These are phyloP conservation scores for Labrus mixtus DNA, from an alignment of 2,113 vertebrate genomes.

Conservation along the genomic window DNA sequence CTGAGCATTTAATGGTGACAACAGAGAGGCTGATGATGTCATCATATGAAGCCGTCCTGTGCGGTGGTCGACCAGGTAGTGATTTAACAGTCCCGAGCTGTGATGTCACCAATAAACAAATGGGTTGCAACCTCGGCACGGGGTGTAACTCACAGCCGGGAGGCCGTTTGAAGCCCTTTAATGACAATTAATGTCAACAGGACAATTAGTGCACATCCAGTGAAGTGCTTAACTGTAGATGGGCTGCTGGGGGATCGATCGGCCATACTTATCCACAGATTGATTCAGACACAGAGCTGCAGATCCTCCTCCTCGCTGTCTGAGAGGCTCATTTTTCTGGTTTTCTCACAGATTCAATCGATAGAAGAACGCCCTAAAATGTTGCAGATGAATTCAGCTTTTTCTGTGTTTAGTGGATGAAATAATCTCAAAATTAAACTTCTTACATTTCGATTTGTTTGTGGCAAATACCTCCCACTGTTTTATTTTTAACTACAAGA, in stretches of 20 bases:
- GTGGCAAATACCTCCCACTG: not conserved
- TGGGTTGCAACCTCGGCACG: conserved; percentile 59
- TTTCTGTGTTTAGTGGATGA: conserved; percentile 12
- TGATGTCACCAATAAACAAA: conserved; percentile 80
- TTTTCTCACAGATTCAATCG: conserved; percentile 1
- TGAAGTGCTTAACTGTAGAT: conserved; percentile 76
- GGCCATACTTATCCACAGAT: conserved; percentile 80
- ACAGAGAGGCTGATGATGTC: conserved; percentile 64
- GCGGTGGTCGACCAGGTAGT: conserved; percentile 34
- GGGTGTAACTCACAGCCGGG: conserved; percentile 69
- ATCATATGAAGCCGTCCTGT: conserved; percentile 50
- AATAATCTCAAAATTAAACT: conserved; percentile 29
- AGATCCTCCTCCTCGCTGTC: conserved; percentile 39
- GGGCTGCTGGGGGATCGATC: conserved; percentile 76
- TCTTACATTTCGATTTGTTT: conserved; percentile 18
- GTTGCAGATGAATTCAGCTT: conserved; percentile 11
- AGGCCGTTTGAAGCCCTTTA: conserved; percentile 77
- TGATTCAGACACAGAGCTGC: conserved; percentile 74
- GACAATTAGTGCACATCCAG: conserved; percentile 83
- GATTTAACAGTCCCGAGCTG: conserved; percentile 59
- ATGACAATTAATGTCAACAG: conserved; percentile 86
- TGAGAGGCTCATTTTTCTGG: conserved; percentile 37
- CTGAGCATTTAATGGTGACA: conserved; percentile 49
- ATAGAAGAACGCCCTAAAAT: not conserved
- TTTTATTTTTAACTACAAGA: not conserved